Conservation (phyloP, 2,888 invertebrate species). For the Epiblema foenella region DNA sequence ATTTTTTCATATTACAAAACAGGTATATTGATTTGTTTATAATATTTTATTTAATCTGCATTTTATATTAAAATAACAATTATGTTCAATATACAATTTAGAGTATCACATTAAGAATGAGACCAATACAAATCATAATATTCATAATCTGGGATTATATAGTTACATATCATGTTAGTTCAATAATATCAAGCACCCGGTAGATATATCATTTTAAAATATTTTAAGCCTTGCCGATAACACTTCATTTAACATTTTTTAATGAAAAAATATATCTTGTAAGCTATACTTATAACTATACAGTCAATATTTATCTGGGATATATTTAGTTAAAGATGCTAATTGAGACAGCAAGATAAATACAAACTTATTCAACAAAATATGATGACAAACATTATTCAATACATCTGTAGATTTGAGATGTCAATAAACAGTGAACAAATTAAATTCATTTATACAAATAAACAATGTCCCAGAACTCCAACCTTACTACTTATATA, state of each 20-base stretch:
- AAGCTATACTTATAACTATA: neutral
- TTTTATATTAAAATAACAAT: slow-evolving; percentile 44
- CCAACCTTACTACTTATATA: too few relatives aligned
- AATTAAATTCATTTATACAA: neutral
- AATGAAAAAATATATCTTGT: slow-evolving; percentile 20
- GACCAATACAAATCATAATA: slow-evolving; percentile 64
- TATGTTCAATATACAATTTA: slow-evolving; percentile 44
- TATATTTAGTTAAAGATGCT: neutral
- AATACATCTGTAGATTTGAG: neutral
- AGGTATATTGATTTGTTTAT: slow-evolving; percentile 21
- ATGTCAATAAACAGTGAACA: neutral
- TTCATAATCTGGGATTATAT: slow-evolving; percentile 28
- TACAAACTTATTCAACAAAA: neutral
- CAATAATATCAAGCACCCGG: slow-evolving; percentile 43
- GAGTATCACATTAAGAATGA: slow-evolving; percentile 72
- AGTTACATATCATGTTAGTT: slow-evolving; percentile 40
- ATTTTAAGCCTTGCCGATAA: slow-evolving; percentile 41
- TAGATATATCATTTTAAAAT: slow-evolving; percentile 14
- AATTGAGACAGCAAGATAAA: neutral
- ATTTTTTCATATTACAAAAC: slow-evolving; percentile 5
- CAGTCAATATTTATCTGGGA: neutral
- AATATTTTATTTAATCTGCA: slow-evolving; percentile 29
- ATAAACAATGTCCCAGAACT: neutral
- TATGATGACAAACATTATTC: neutral
- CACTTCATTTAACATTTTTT: neutral